Percentiles rank a stretch among this genome's conserved stretches.
These are phyloP conservation scores for Toxonevra muliebris DNA, from an alignment of 2,888 invertebrate genomes.

Conservation along the genomic window DNA sequence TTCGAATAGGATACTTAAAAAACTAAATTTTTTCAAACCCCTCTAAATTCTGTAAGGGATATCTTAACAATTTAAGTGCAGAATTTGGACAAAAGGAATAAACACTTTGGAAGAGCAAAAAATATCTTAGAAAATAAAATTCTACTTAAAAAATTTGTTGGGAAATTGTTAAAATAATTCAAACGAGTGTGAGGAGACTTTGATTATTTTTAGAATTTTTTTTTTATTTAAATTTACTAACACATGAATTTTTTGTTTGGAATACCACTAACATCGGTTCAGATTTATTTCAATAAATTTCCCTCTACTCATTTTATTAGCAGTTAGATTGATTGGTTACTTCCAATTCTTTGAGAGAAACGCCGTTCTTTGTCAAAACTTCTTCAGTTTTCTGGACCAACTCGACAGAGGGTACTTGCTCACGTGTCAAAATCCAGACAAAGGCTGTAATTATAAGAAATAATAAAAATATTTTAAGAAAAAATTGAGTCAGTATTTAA, in stretches of 20 bases:
- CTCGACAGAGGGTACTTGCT: slow-evolving; percentile 28
- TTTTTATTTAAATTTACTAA: slow-evolving; percentile 16
- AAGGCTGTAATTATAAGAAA: slow-evolving; percentile 23
- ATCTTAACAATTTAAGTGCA: too few species aligned
- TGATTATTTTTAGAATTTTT: slow-evolving; percentile 25
- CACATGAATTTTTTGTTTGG: too few species aligned
- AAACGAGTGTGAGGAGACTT: too few species aligned
- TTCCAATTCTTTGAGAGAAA: slow-evolving; percentile 35
- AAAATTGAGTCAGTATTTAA: not conserved
- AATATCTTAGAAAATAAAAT: too few species aligned
- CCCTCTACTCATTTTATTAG: not conserved
- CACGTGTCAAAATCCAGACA: slow-evolving; percentile 47
- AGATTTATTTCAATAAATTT: not conserved
- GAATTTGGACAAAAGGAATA: too few species aligned
- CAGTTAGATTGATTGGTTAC: slow-evolving; percentile 40
- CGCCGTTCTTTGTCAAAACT: slow-evolving; percentile 31
- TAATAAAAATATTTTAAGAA: not conserved
- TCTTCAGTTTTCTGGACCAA: slow-evolving; percentile 25
- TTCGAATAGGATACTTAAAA: too few species aligned
- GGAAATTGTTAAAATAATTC: too few species aligned
- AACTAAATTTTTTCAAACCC: too few species aligned
- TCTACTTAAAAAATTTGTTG: too few species aligned
- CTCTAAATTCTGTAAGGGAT: too few species aligned
- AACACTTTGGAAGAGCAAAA: too few species aligned
- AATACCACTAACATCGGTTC: slow-evolving; percentile 6